Evolutionary conservation across 2,113 vertebrate genomes (phyloP), one percentile per base, ranked within the genome.

Genomic region (Lethenteron camtschaticum): DNA sequence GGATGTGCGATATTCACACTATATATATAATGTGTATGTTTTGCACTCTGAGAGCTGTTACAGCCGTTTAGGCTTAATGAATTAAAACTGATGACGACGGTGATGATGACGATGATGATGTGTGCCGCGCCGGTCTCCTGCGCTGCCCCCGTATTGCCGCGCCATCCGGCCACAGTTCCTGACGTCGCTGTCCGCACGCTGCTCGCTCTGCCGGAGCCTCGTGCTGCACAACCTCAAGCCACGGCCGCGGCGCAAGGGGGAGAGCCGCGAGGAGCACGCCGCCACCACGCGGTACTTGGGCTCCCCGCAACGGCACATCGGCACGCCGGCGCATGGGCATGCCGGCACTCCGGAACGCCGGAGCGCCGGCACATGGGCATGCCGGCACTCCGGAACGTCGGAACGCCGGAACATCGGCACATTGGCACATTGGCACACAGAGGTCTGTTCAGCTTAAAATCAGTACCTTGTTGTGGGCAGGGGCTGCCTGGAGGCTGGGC

Each of bases 41-140:
- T 69, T 69, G 18, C 58, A 20, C 56, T 20, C 14, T 10, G 18
- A n/a, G 18, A 11, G 12, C 2, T 55, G 56, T 70, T 57, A 58
- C 41, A 70, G 9, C 10, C 63, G 11, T 70, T 58, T 24, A n/a
- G 16, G 14, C n/a, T n/a, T 14, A 18, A 11, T 57, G 2, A 58
- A 9, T n/a, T 3, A 16, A 12, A 58, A 24, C 55, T 11, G 8
- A 58, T 56, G 24, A 56, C 63, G 11, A 13, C 68, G 59, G 56
- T 9, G 6, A 5, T 59, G 56, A 56, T 8, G 10, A 55, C 55
- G n/a, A 10, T 8, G 0, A 2, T 56, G 68, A n/a, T 56, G 63
- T 1, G 1, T 1, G 1, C 0, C 58, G 68, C 56, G 74, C 12
- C 1, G 0, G 0, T 13, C 20, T 3, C 56, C 57, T 18, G 16